These are phyloP conservation scores for Orchesella cincta DNA, from an alignment of 1,140 invertebrate genomes.

Conservation along the genomic window DNA sequence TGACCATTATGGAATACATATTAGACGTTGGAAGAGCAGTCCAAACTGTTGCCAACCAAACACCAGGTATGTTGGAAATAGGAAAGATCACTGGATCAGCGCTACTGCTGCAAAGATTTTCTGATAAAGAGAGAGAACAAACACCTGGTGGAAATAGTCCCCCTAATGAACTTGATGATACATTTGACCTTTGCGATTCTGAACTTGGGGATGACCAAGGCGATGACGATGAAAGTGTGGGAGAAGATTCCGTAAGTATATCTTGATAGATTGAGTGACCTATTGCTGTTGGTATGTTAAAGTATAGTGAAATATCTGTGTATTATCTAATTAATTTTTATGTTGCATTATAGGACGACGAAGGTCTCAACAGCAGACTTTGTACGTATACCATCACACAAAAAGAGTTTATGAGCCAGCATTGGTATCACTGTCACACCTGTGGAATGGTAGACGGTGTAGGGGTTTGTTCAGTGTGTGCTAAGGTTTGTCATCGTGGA, in stretches of 20 bases:
- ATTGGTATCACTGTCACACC: conserved; percentile 60
- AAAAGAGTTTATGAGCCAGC: conserved; percentile 97
- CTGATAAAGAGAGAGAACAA: conserved; percentile 66
- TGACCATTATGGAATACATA: conserved; percentile 47
- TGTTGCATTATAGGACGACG: conserved; percentile 73
- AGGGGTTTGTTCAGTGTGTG: conserved; percentile 96
- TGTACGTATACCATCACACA: conserved; percentile 96
- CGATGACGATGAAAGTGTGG: conserved; percentile 79
- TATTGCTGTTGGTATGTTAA: background rate
- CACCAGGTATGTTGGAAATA: conserved; percentile 50
- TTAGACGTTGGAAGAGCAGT: conserved; percentile 43
- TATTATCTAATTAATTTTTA: conserved; percentile 30
- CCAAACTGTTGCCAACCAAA: conserved; percentile 30
- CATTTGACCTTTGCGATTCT: conserved; percentile 71
- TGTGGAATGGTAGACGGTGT: conserved; percentile 89
- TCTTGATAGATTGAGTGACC: background rate
- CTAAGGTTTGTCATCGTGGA: conserved; percentile 91
- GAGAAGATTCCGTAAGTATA: conserved; percentile 78
- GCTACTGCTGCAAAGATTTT: conserved; percentile 70
- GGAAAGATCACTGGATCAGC: conserved; percentile 66
- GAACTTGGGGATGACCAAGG: conserved; percentile 80
- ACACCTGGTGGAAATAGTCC: conserved; percentile 63
- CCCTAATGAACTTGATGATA: conserved; percentile 73
- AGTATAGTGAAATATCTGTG: background rate
- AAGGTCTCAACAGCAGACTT: conserved; percentile 87